Conservation (phyloP, 53 echinoderm and acorn worm species). For the Crossaster papposus region DNA sequence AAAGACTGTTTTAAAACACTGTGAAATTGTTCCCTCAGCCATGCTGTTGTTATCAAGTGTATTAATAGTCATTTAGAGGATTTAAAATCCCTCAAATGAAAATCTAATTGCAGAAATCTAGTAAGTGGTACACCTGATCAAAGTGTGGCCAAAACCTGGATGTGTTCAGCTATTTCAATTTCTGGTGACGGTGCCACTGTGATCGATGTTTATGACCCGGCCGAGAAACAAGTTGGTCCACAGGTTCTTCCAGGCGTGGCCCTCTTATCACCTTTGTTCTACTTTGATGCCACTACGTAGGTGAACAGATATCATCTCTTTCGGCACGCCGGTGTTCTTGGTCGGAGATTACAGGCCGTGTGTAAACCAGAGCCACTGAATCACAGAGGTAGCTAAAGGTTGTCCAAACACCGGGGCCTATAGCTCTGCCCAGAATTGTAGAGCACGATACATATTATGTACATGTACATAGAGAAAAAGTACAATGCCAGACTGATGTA, state of each 20-base stretch:
- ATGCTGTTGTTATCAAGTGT: no score
- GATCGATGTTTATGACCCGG: no score
- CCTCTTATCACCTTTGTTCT: not conserved
- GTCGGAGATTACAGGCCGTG: conserved; percentile 3
- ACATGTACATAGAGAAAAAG: not conserved
- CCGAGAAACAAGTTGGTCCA: not conserved
- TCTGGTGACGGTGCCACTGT: no score
- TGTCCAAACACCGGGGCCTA: conserved; percentile 17
- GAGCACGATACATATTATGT: no score
- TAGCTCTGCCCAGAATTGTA: not conserved
- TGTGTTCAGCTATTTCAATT: no score
- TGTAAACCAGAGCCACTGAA: not conserved
- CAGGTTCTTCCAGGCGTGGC: not conserved
- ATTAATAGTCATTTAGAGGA: no score
- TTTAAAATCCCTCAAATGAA: no score
- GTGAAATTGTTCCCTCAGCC: no score
- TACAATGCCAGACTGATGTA: not conserved
- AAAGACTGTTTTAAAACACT: no score
- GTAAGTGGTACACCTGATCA: no score
- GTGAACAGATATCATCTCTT: conserved; percentile 17
- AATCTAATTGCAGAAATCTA: no score
- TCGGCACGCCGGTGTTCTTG: conserved; percentile 6
- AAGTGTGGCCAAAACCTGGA: no score
- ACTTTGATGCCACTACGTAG: not conserved
- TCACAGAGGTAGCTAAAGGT: conserved; percentile 27